Conservation (phyloP, 1,140 invertebrate species). For the Chironomus tepperi region DNA sequence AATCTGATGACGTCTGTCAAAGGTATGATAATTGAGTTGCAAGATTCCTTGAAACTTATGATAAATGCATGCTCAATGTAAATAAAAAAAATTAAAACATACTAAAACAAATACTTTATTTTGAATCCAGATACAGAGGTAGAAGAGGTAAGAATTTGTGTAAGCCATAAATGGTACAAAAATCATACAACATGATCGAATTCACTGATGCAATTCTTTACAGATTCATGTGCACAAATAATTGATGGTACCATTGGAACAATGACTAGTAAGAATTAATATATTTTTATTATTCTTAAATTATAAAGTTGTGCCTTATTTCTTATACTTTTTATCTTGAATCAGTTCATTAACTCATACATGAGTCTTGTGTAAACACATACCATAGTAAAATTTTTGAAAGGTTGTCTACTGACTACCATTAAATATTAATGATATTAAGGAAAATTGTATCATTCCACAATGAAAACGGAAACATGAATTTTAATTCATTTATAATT, state of each 20-base stretch:
- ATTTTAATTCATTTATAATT: no score
- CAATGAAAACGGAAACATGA: no score
- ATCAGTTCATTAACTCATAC: no score
- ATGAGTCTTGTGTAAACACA: no score
- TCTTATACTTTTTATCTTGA: no score
- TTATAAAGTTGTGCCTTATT: no score
- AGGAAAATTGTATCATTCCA: no score
- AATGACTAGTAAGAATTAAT: slow-evolving; percentile 51
- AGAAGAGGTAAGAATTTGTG: slow-evolving; percentile 24
- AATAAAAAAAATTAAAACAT: background rate
- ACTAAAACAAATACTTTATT: background rate
- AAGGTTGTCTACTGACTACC: no score
- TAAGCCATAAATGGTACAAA: slow-evolving; percentile 17
- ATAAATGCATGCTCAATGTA: background rate
- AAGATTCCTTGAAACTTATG: background rate
- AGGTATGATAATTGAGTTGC: slow-evolving; percentile 27
- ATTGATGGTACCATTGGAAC: slow-evolving; percentile 84
- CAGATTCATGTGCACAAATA: slow-evolving; percentile 82
- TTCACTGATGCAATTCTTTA: slow-evolving; percentile 26
- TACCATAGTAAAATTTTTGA: no score
- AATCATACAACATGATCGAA: background rate
- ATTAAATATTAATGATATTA: no score
- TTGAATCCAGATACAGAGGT: slow-evolving; percentile 21
- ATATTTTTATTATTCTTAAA: no score
- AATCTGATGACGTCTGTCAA: slow-evolving; percentile 65